Base-by-base conservation (phyloP, 1,140 invertebrate species). In the Frieseomelitta varia region DNA sequence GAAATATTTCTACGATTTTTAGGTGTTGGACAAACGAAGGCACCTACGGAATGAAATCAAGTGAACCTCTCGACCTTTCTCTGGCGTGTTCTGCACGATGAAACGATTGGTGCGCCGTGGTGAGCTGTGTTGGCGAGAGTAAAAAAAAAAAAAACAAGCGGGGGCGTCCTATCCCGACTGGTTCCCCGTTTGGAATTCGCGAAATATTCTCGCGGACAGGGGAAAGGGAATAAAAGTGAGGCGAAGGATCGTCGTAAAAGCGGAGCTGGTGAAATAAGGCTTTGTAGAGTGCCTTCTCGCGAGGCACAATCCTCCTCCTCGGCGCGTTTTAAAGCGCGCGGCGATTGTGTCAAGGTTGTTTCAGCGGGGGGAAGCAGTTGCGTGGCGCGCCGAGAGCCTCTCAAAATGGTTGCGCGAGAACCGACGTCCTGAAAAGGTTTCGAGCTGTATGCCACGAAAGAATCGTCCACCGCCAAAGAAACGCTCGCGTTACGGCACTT, bases 331-430 rank as follows among this genome's bases (percentile, higher is more conserved):
- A 82, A 88, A 88, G 81, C 82, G 63, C 82, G 63, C 84, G 84
- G 75, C 86, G 88, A 91, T 90, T 88, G 89, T 90, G 90, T 90
- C 90, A 91, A 91, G 90, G 90, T 89, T 91, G 89, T 88, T 90
- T 91, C 89, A 85, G 89, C 82, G 82, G 81, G 65, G 83, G n/a
- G n/a, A n/a, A 63, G 81, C n/a, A 8, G 67, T 73, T 88, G 89
- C 88, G 85, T 87, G 89, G 85, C 67, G 80, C 19, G 74, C 81
- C 81, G 82, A 88, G 87, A 80, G 87, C 79, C 85, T 87, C 89
- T 91, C 87, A 89, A 89, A 91, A 91, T 90, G 90, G 90, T 90
- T 75, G 77, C 87, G 77, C 76, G 85, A 81, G 34, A 30, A 30
- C 87, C 39, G 63, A 71, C 30, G 82, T 79, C 63, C 72, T 84